Base-by-base conservation (phyloP, 2,888 invertebrate genomes). In the Pilophorus perplexus region DNA sequence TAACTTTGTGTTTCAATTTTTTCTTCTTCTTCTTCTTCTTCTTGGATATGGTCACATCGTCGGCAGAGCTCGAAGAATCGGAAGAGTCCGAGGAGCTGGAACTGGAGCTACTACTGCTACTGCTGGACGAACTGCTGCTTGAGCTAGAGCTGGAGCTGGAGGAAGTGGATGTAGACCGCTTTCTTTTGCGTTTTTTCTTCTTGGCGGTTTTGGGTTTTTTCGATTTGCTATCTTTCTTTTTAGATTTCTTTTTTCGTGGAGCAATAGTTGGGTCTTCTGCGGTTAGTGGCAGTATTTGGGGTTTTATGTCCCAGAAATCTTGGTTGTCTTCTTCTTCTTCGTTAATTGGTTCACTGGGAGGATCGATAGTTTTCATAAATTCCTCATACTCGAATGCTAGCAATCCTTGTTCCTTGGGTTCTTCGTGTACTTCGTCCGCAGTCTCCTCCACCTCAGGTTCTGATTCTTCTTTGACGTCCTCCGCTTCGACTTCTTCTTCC, bases 311-410 rank as follows among this genome's bases (percentile, higher is more conserved):
- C 68, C 66, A 67, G 18, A 37, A 48, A n/a, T 55, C 57, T 37
- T 67, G 57, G 20, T 20, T 46, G 33, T 33, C 33, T 12, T 8
- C 33, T 33, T 33, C 33, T 18, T 52, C 52, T 28, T 12, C 14
- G 46, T 28, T 12, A n/a, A 12, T 14, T 38, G 22, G 33, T 12
- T 28, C 33, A 14, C 28, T 14, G 10, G 46, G 77, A 22, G 76
- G 75, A 55, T 77, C 77, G 1, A 82, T 80, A 71, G 81, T 81
- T 74, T 82, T 82, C 76, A 83, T 80, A 69, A 84, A 84, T 72
- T 83, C 81, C 72, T 83, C 83, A 69, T 83, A 83, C 72, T 82
- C 82, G 2, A 79, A 78, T 0, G 75, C 79, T 27, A 79, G 73
- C 68, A 79, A 60, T 46, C 44, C 66, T 37, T 64, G 44, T 23